Conservation (phyloP, 1,140 invertebrate species). For the Ceratoteleas bidentatus region DNA sequence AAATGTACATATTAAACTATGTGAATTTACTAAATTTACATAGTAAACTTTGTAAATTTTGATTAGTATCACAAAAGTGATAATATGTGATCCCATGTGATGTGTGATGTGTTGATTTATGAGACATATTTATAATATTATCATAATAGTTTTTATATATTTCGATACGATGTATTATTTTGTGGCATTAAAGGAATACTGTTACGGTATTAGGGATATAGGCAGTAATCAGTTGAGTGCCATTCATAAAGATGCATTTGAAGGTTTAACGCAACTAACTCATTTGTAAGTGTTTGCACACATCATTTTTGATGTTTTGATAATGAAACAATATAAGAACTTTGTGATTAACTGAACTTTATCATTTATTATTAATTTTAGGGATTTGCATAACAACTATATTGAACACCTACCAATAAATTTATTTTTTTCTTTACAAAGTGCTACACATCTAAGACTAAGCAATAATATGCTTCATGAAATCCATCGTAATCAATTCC, state of each 20-base stretch:
- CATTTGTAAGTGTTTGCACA: constrained; percentile 82
- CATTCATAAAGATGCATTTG: constrained; percentile 88
- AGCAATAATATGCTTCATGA: constrained; percentile 88
- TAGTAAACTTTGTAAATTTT: too few relatives aligned
- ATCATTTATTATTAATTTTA: constrained; percentile 68
- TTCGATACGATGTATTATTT: too few relatives aligned
- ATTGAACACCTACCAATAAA: constrained; percentile 88
- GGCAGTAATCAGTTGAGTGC: constrained; percentile 87
- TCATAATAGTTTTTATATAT: not conserved
- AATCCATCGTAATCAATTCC: constrained; percentile 85
- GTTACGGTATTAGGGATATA: constrained; percentile 83
- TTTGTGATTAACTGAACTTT: not conserved
- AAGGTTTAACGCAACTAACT: constrained; percentile 84
- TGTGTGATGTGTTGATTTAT: too few relatives aligned
- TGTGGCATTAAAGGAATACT: not conserved
- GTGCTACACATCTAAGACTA: constrained; percentile 87
- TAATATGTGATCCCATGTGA: too few relatives aligned
- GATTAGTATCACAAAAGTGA: too few relatives aligned
- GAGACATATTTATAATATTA: too few relatives aligned
- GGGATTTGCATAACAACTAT: constrained; percentile 89
- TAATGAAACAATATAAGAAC: not conserved
- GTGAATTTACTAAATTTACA: too few relatives aligned
- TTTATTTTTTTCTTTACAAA: constrained; percentile 87
- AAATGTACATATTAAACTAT: too few relatives aligned
- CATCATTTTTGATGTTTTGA: constrained; percentile 4